Conservation (phyloP, 2,888 invertebrate genomes). For the Aspidiotus rigidus region DNA sequence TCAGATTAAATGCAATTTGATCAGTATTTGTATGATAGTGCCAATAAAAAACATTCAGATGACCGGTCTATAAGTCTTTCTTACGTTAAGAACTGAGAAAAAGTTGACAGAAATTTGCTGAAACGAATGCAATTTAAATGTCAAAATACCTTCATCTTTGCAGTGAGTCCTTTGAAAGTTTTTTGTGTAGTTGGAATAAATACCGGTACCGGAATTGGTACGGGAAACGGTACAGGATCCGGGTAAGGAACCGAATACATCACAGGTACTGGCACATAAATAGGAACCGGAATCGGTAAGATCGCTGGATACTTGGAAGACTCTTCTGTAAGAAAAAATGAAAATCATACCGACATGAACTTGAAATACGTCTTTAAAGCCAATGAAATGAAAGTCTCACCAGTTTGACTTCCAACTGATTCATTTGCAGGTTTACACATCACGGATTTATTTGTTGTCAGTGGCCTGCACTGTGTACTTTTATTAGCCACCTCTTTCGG, state of each 20-base stretch:
- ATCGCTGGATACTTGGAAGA: slow-evolving; percentile 20
- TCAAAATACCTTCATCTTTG: slow-evolving; percentile 62
- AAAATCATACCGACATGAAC: not conserved
- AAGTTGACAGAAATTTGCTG: not conserved
- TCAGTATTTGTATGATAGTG: too few species aligned
- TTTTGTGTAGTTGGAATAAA: slow-evolving; percentile 85
- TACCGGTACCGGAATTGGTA: slow-evolving; percentile 76
- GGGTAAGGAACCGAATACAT: slow-evolving; percentile 82
- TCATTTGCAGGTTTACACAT: slow-evolving; percentile 42
- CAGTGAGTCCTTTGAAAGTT: slow-evolving; percentile 72
- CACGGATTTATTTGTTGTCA: slow-evolving; percentile 44
- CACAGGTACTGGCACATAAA: slow-evolving; percentile 76
- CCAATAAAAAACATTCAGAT: too few species aligned
- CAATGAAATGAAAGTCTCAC: not conserved
- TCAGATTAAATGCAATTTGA: too few species aligned
- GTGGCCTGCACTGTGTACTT: slow-evolving; percentile 40
- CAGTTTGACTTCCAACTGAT: slow-evolving; percentile 11
- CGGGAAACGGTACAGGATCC: slow-evolving; percentile 73
- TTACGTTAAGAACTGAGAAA: too few species aligned
- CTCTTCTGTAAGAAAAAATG: slow-evolving; percentile 12
- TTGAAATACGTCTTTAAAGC: not conserved
- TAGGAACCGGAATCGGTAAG: slow-evolving; percentile 82
- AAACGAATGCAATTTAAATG: too few species aligned
- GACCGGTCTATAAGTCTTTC: too few species aligned
- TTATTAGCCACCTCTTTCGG: slow-evolving; percentile 35